Evolutionary conservation across 1,140 invertebrate genomes (phyloP).

Genomic region (Micrasema minimum): DNA sequence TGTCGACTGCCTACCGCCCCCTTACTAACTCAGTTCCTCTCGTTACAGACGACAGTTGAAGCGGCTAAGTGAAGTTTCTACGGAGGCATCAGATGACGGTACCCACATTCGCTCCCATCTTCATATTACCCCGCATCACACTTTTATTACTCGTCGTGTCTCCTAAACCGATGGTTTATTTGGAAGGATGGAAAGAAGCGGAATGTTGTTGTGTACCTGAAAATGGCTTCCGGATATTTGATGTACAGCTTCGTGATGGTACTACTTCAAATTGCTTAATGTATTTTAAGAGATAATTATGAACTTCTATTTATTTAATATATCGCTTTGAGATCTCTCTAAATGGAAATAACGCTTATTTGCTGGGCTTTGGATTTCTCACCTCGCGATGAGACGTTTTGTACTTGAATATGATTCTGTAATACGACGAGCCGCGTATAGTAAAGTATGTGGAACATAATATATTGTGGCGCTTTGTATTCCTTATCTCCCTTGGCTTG

Average conservation of each 20-base stretch:
- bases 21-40: no score
- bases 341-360: conserved; percentile 35
- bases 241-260: conserved; percentile 35
- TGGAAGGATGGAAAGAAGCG: neutral
- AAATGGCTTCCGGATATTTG: no score
- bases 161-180: neutral
- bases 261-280: conserved; percentile 32
- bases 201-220: neutral
- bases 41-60: conserved; percentile 52
- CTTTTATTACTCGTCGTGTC: conserved; percentile 42
- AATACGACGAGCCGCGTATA: conserved; percentile 9
- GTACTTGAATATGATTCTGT: conserved; percentile 11
- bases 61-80: neutral
- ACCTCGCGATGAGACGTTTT: conserved; percentile 1
- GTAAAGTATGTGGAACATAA: neutral
- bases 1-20: no score
- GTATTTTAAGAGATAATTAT: conserved; percentile 35
- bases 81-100: conserved; percentile 1
- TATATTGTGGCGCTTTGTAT: conserved; percentile 5
- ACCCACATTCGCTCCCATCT: neutral
- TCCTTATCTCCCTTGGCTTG: neutral
- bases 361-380: conserved; percentile 31
- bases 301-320: conserved; percentile 40
- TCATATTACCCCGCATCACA: conserved; percentile 13
- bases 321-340: conserved; percentile 38